phyloP scores from a whole-genome alignment of 2,113 vertebrate species.

The Onychostoma macrolepis region DNA sequence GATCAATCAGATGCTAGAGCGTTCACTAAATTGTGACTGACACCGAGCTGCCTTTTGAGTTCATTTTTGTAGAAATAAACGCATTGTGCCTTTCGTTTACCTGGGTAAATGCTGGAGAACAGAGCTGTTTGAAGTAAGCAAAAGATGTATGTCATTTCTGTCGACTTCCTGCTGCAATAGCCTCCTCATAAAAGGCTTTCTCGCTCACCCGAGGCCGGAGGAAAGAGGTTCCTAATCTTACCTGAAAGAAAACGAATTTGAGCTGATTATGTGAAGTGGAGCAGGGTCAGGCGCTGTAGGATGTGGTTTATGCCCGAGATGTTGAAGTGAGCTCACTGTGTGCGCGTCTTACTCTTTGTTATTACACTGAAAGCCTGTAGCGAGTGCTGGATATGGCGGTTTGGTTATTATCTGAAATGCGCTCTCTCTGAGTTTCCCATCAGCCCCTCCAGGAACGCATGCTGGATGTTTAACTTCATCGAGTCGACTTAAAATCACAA shows the following conservation, averaged over 20 bases:
- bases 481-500: neutral
- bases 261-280: conserved; percentile 53
- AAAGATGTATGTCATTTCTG: conserved; percentile 30
- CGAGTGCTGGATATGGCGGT: conserved; percentile 29
- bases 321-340: conserved; percentile 50
- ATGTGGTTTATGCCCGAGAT: conserved; percentile 41
- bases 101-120: conserved; percentile 24
- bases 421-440: conserved; percentile 11
- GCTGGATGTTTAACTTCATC: neutral
- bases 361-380: conserved; percentile 64
- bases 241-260: conserved; percentile 49
- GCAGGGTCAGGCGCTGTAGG: conserved; percentile 44
- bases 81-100: conserved; percentile 22
- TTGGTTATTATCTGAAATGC: conserved; percentile 28
- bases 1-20: conserved; percentile 71
- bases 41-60: conserved; percentile 26
- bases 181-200: conserved; percentile 30
- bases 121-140: conserved; percentile 45
- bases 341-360: conserved; percentile 40
- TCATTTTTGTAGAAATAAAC: conserved; percentile 39
- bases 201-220: conserved; percentile 5
- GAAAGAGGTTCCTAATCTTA: conserved; percentile 41
- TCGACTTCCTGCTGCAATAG: conserved; percentile 24
- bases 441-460: neutral
- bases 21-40: conserved; percentile 68